Base-by-base conservation (phyloP, 2,888 invertebrate genomes). In the Alsophila aescularia region DNA sequence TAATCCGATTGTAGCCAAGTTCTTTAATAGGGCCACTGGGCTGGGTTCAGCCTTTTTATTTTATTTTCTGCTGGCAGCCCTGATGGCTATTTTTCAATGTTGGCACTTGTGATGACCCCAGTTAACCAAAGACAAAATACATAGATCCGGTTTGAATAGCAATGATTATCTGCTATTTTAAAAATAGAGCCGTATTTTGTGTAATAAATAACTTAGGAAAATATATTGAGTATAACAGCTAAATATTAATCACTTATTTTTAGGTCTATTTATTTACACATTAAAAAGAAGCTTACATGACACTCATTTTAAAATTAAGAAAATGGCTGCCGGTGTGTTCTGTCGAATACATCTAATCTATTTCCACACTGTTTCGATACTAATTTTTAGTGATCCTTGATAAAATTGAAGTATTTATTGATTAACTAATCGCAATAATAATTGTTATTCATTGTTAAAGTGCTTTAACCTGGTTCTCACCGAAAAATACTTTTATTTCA, bases 261-360 rank as follows among this genome's bases (percentile, higher is more conserved):
- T 10, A n/a, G 10, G n/a, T 29, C 10, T 2, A 9, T n/a, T 29
- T n/a, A 2, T 5, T 21, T 27, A 32, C 32, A 14, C 0, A 15
- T 29, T 32, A 2, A 18, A 29, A 32, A 42, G 42, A 31, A 18
- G 42, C 18, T 3, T 29, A 12, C 8, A 62, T 61, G 66, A 71
- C 66, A 18, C 59, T 52, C 52, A 58, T 70, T 71, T 64, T 31
- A 52, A 73, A 76, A 75, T 66, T 54, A 60, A 73, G 70, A 79
- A 79, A 76, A 79, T 79, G 79, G 79, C 79, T 66, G 76, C 72
- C 71, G 57, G 37, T 43, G 67, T 66, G 66, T 58, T 64, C 65
- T 42, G 54, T 60, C 59, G 52, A 52, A 58, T 54, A 49, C 39
- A 43, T 44, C 53, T 48, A 41, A 45, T 50, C 40, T 34, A 16